Base-by-base conservation (phyloP, 2,888 invertebrate species). In the Junonia oenone region DNA sequence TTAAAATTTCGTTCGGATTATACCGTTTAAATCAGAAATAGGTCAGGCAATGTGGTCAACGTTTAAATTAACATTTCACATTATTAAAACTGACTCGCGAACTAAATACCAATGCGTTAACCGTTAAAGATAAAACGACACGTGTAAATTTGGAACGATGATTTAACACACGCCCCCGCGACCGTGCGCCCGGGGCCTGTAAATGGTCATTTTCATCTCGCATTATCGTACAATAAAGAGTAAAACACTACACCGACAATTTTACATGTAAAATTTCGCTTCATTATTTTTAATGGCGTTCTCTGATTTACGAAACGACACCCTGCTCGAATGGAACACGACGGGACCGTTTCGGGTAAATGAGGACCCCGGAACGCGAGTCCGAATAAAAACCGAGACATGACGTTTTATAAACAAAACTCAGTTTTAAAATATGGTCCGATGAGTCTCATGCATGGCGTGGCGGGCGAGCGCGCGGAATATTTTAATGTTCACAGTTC, bases 341-440 rank as follows among this genome's bases (percentile, higher is more conserved):
- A 27, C 54, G 53, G 50, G 55, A 51, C 51, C 52, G 40, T 27
- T 51, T 40, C 45, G 47, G 43, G 52, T 51, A 58, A 56, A 62
- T 51, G 56, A 58, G 55, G 52, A 45, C 53, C 13, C 51, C 55
- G 51, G 51, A 57, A 59, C 52, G 51, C 48, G 52, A 40, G 29
- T 43, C 5, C 64, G 55, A 61, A 58, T 55, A 59, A 65, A 68
- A 63, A 56, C 54, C 52, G 71, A 71, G 71, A 76, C 70, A 68
- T 71, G 73, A 68, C 69, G 74, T 75, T 78, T 76, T 71, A 65
- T 72, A 74, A 78, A 81, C 79, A 81, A 80, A 83, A 81, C 73
- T 73, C 68, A 71, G 74, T 77, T 78, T 77, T 66, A 76, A 77
- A 83, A 78, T 72, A 80, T 74, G 81, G 81, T 78, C 79, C 75